Evolutionary conservation across 2,888 invertebrate species (phyloP), one percentile per base, ranked within the genome.

Genomic region (Asteroscopus sphinx): DNA sequence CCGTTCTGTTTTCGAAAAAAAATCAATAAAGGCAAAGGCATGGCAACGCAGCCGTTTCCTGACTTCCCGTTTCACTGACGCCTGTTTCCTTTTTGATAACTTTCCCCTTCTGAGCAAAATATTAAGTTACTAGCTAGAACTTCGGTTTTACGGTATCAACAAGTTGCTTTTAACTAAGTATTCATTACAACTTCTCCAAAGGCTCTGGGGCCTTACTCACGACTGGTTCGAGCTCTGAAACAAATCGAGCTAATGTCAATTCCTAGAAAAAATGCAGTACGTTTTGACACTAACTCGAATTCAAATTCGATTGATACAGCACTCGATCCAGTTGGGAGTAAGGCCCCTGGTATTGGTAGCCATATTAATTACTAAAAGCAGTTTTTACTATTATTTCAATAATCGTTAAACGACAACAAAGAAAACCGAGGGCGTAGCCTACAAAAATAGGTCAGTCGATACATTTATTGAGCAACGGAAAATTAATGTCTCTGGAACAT

Each of bases 361-460:
- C n/a, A n/a, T n/a, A n/a, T n/a, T n/a, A 15, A 15, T 8, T 41
- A 16, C 3, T 2, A n/a, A 52, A 57, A 47, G 4, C 1, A 53
- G 21, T 21, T 21, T 21, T 21, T n/a, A n/a, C n/a, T n/a, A n/a
- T 48, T 52, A 48, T 28, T 40, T 36, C 3, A 54, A 63, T 46
- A 26, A 26, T 17, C 21, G 28, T 36, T 52, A 30, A 46, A 58
- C 39, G 39, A 49, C 21, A 35, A 57, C 61, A 67, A 66, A 56
- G 65, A 68, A 71, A 62, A 16, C 25, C 37, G 62, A 68, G 66
- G 63, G 68, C 62, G 69, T 53, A 47, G 59, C 44, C 61, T 40
- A 55, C 65, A 58, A 58, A 81, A 79, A 76, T 77, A 80, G 82
- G 82, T 82, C 79, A 76, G 46, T 41, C 16, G 37, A 36, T 16